phyloP scores from a whole-genome alignment of 2,797 vertebrate genomes.

The Taenioides sp. region DNA sequence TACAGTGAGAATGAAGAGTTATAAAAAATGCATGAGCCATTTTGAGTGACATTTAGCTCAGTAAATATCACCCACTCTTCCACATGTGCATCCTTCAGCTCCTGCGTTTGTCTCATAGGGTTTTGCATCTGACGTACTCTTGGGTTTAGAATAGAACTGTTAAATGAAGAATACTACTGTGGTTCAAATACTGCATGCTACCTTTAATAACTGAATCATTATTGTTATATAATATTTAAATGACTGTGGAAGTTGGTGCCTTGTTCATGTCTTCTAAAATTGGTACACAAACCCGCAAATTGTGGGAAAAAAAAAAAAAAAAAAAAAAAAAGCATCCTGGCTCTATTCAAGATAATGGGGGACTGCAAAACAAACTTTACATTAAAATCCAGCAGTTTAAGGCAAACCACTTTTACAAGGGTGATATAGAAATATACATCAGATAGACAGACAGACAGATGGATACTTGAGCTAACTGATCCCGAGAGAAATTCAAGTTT shows the following conservation, averaged over 20 bases:
- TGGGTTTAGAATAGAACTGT: neutral
- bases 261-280: too few relatives aligned
- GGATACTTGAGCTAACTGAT: too few relatives aligned
- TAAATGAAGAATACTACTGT: neutral
- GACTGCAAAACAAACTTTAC: neutral
- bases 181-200: neutral
- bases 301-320: too few relatives aligned
- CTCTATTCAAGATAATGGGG: neutral
- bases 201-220: neutral
- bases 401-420: too few relatives aligned
- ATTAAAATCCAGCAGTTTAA: neutral
- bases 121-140: neutral
- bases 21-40: slow-evolving; percentile 14
- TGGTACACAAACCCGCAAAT: too few relatives aligned
- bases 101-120: neutral
- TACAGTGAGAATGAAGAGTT: slow-evolving; percentile 3
- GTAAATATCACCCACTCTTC: neutral
- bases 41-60: slow-evolving; percentile 6
- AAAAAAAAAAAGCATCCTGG: too few relatives aligned
- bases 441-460: too few relatives aligned
- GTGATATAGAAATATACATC: too few relatives aligned
- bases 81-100: neutral
- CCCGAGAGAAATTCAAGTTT: too few relatives aligned
- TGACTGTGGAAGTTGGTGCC: too few relatives aligned
- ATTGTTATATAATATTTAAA: too few relatives aligned